These are phyloP conservation scores for Apodemus agrarius DNA, from an alignment of 2,797 vertebrate species.

Conservation along the genomic window DNA sequence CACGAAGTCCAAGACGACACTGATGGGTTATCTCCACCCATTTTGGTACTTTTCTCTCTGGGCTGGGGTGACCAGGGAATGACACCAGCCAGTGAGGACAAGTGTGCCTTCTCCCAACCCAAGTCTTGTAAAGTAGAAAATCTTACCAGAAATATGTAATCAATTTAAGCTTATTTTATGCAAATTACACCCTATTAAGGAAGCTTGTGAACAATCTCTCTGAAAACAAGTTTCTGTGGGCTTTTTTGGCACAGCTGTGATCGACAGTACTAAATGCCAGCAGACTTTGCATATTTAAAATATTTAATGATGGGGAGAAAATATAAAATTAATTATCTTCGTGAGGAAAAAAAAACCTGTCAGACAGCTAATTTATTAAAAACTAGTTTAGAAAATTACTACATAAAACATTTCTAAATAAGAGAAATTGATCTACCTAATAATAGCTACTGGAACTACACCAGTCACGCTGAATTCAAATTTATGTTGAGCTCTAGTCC, in stretches of 20 bases:
- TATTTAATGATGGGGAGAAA: constrained; percentile 83
- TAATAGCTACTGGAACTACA: constrained; percentile 63
- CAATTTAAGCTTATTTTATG: constrained; percentile 86
- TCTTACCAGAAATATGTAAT: constrained; percentile 87
- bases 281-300: constrained; percentile 82
- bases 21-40: constrained; percentile 79
- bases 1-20: constrained; percentile 64
- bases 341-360: constrained; percentile 79
- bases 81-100: constrained; percentile 82
- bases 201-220: constrained; percentile 86
- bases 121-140: constrained; percentile 79
- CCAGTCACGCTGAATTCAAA: constrained; percentile 47
- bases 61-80: constrained; percentile 81
- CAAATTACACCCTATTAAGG: constrained; percentile 86
- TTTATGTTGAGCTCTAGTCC: constrained; percentile 47
- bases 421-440: constrained; percentile 73
- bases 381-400: constrained; percentile 77
- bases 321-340: constrained; percentile 84
- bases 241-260: constrained; percentile 79
- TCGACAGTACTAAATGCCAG: constrained; percentile 76
- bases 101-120: constrained; percentile 60
- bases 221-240: constrained; percentile 85
- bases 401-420: constrained; percentile 75
- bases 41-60: constrained; percentile 64
- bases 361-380: constrained; percentile 81